Base-by-base conservation (phyloP, 2,888 invertebrate species). In the Eupeodes luniger region DNA sequence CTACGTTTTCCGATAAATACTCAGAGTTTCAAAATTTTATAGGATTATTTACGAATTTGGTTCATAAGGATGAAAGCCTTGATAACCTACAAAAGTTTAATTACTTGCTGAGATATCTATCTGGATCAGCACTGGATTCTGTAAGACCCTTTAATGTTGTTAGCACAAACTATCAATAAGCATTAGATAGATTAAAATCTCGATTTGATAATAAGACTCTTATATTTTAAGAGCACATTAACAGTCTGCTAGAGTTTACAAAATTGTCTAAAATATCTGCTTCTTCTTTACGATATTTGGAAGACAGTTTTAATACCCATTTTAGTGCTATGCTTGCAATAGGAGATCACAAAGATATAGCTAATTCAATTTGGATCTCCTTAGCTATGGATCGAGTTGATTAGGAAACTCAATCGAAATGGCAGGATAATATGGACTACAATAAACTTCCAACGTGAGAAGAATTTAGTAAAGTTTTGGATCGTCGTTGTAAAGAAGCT, bases 1-100 rank as follows among this genome's bases (percentile, higher is more conserved):
- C 85, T 49, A 89, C 27, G 16, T 86, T 88, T 64, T 74, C 55
- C 44, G 89, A 85, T 12, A 89, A 87, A 80, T 90, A 83, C 75
- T 78, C 79, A n/a, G 83, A 19, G 19, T 88, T 75, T 57, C 81
- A 81, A 10, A 88, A 89, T 78, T 89, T 86, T 59, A 81, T 84
- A 10, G 59, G 85, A 6, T 77, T 89, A 34, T 90, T 89, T 75
- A 83, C 62, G 1, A 89, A 82, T 59, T 36, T 89, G 40, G 81
- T 89, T 75, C 76, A 89, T 44, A 75, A 82, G 53, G 83, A 88
- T 64, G 81, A 85, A 55, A 36, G 70, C 19, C 55, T 87, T 9
- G 85, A 85, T 53, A 53, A 14, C 7, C 10, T 81, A 27, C 59
- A 81, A 57, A 67, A 81, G 51, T 81, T 74, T 61, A 75, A 81